A percentile compares a stretch with the other conserved stretches of the same genome.
Conservation (phyloP, 2,888 invertebrate genomes). For the Colletes collaris region DNA sequence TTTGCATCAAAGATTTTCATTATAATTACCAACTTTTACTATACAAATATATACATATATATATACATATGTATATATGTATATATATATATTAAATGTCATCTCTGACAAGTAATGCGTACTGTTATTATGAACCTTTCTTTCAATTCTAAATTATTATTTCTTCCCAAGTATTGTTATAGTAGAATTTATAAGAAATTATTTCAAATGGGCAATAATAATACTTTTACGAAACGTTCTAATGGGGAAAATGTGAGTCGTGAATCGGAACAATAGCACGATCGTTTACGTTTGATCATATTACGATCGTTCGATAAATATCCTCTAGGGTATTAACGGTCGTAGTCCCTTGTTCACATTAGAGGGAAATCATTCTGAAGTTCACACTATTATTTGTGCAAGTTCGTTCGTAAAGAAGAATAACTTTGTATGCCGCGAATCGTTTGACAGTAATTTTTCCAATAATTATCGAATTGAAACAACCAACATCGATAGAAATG, state of each 20-base stretch:
- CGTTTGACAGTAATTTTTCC: not conserved
- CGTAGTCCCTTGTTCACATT: conserved; percentile 9
- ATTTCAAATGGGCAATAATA: no score
- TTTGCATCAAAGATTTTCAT: conserved; percentile 52
- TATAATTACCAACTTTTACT: conserved; percentile 58
- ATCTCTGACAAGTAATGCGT: conserved; percentile 10
- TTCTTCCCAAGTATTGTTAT: no score
- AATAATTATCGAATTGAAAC: not conserved
- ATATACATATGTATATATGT: conserved; percentile 45
- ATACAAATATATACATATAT: conserved; percentile 57
- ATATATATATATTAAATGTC: conserved; percentile 50
- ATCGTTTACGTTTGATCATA: not conserved
- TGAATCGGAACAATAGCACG: not conserved
- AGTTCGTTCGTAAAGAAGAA: not conserved
- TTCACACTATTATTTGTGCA: not conserved
- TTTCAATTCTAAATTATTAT: not conserved
- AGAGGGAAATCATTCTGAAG: not conserved
- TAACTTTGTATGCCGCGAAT: not conserved
- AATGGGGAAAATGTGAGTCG: not conserved
- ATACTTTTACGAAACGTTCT: not conserved
- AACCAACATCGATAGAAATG: not conserved
- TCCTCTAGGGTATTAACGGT: conserved; percentile 17
- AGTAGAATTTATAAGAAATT: no score
- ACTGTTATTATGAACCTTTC: not conserved
- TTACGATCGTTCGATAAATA: not conserved